Base-by-base conservation (phyloP, 2,888 invertebrate species). In the Rotaria macrura region DNA sequence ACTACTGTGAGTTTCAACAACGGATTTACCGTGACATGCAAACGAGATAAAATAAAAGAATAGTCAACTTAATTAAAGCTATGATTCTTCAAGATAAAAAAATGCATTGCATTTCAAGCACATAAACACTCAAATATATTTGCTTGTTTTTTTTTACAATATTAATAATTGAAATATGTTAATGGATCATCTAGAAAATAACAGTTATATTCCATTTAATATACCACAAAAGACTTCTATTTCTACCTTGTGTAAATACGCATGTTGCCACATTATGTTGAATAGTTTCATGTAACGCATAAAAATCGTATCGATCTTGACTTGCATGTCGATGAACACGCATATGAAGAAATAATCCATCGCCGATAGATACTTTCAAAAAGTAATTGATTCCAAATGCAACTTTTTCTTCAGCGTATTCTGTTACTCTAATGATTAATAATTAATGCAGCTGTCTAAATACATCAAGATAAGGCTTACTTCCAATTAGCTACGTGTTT, bases 401-500 rank as follows among this genome's bases (percentile, higher is more conserved):
- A 25, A 43, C 79, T n/a, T 79, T 38, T 79, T 79, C 79, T 79
- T 79, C 79, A 79, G 43, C 79, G n/a, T 79, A 79, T 79, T 79
- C 43, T 43, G 43, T 79, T 43, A 79, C 79, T 43, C 79, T 79
- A 43, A 65, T 20, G 0, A 65, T 65, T n/a, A n/a, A n/a, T n/a
- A n/a, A n/a, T n/a, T n/a, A n/a, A n/a, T n/a, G n/a, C n/a, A n/a
- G n/a, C n/a, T n/a, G n/a, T n/a, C n/a, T n/a, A n/a, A n/a, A n/a
- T n/a, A n/a, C n/a, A 52, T 52, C 17, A 52, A 20, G 2, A 52
- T 52, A 65, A 29, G 17, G 7, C 43, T 14, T 38, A 65, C 79
- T 25, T 79, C 79, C 79, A 79, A 79, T 10, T 43, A 25, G 43
- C 43, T 2, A 79, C 14, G n/a, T 79, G 79, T 79, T 43, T 43